Evolutionary conservation across 1,140 invertebrate species (phyloP).

Genomic region (Vanessa tameamea): DNA sequence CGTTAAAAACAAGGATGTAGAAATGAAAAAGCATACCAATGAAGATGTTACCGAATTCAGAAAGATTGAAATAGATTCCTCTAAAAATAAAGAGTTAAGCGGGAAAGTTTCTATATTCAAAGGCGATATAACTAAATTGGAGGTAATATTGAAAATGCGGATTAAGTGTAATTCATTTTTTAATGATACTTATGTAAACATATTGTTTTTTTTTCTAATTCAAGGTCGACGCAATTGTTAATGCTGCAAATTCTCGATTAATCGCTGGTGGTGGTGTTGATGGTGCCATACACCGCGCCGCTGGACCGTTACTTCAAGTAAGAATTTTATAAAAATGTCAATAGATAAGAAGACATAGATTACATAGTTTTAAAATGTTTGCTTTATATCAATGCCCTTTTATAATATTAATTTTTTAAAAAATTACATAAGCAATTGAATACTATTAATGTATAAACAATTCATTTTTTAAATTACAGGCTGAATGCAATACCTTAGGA

Average conservation of each 20-base stretch:
- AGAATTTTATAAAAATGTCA: not conserved
- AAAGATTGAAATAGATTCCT: conserved; percentile 68
- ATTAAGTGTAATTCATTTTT: not conserved
- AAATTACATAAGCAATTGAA: too few relatives aligned
- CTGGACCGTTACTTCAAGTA: conserved; percentile 83
- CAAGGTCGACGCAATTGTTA: conserved; percentile 93
- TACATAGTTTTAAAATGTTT: not conserved
- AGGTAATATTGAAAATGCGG: conserved; percentile 67
- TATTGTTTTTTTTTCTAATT: conserved; percentile 10
- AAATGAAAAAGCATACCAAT: conserved; percentile 53
- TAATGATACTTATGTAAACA: not conserved
- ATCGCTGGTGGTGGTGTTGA: conserved; percentile 94
- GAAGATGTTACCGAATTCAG: conserved; percentile 67
- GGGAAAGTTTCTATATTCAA: conserved; percentile 85
- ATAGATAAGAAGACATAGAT: not conserved
- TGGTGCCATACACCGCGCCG: conserved; percentile 91
- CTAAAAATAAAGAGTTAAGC: conserved; percentile 76
- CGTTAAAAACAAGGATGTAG: conserved; percentile 65
- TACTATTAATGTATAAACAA: not conserved
- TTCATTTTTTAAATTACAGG: conserved; percentile 49
- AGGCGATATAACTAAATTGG: conserved; percentile 93
- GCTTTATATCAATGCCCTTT: not conserved
- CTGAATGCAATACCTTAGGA: conserved; percentile 87
- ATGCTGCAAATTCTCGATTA: conserved; percentile 92
- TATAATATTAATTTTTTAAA: too few relatives aligned